These are phyloP conservation scores for Ganaspis sp. DNA, from an alignment of 1,140 invertebrate genomes.

Conservation along the genomic window DNA sequence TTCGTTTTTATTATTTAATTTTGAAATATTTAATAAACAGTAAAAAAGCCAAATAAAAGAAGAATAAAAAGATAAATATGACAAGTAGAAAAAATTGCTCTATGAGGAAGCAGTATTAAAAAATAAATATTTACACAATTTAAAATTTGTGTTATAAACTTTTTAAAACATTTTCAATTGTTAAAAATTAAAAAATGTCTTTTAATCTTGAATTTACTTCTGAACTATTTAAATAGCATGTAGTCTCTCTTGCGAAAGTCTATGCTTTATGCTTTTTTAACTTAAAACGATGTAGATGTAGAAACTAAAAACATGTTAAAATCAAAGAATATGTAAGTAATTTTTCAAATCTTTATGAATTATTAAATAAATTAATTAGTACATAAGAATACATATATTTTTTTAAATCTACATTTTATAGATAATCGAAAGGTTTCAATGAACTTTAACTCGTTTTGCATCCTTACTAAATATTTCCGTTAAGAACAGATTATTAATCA, in stretches of 20 bases:
- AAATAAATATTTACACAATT: no score
- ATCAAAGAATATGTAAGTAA: neutral
- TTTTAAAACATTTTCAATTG: no score
- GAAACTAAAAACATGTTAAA: neutral
- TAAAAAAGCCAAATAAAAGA: no score
- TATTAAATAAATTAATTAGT: neutral
- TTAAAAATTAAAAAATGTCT: neutral
- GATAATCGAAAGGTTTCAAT: constrained; percentile 14
- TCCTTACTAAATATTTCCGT: neutral
- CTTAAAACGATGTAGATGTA: constrained; percentile 4
- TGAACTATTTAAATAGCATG: neutral
- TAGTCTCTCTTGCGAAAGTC: neutral
- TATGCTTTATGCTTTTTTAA: constrained; percentile 24
- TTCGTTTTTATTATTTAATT: no score
- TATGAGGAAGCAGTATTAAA: no score
- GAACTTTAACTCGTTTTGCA: neutral
- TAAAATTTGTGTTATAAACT: no score
- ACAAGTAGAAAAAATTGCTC: no score
- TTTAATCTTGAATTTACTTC: neutral
- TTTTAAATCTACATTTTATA: neutral
- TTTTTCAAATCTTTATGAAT: neutral
- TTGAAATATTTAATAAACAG: no score
- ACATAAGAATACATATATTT: neutral
- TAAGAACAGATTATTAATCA: no score
- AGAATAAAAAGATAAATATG: no score